Percentiles rank a stretch among this genome's conserved stretches.
These are phyloP conservation scores for Proteles cristata DNA, from an alignment of 2,113 vertebrate species.

Conservation along the genomic window DNA sequence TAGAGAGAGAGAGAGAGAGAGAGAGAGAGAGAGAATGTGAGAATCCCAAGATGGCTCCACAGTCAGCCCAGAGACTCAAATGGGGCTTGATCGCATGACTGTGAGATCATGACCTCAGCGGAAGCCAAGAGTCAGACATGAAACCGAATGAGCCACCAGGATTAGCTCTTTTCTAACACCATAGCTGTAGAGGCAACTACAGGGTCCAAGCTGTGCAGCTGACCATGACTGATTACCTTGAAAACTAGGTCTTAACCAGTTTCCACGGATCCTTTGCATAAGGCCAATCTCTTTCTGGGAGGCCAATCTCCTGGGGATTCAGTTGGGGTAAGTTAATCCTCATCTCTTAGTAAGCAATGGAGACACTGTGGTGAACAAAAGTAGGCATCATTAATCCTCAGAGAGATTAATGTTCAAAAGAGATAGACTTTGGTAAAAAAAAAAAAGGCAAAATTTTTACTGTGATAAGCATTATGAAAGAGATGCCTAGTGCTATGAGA, in stretches of 20 bases:
- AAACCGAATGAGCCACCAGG: too few relatives aligned
- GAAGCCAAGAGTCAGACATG: too few relatives aligned
- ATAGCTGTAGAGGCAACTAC: not conserved
- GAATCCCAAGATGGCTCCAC: too few relatives aligned
- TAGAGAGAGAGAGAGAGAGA: too few relatives aligned
- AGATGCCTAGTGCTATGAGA: not conserved
- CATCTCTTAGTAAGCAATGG: not conserved
- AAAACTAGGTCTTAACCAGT: not conserved
- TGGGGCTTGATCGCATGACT: too few relatives aligned
- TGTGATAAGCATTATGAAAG: not conserved
- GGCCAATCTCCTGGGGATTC: not conserved
- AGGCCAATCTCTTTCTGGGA: not conserved
- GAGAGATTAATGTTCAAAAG: not conserved
- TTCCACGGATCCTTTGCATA: not conserved
- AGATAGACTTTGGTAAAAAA: not conserved
- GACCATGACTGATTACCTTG: not conserved
- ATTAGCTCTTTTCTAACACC: not conserved
- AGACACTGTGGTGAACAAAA: not conserved
- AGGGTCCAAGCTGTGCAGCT: not conserved
- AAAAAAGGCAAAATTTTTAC: not conserved
- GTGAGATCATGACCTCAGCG: too few relatives aligned
- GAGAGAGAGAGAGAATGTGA: too few relatives aligned
- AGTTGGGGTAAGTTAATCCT: constrained; percentile 36
- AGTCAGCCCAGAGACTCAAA: too few relatives aligned
- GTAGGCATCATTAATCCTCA: not conserved